Evolutionary conservation across 2,888 invertebrate genomes (phyloP).

Genomic region (Incurvaria masculella): DNA sequence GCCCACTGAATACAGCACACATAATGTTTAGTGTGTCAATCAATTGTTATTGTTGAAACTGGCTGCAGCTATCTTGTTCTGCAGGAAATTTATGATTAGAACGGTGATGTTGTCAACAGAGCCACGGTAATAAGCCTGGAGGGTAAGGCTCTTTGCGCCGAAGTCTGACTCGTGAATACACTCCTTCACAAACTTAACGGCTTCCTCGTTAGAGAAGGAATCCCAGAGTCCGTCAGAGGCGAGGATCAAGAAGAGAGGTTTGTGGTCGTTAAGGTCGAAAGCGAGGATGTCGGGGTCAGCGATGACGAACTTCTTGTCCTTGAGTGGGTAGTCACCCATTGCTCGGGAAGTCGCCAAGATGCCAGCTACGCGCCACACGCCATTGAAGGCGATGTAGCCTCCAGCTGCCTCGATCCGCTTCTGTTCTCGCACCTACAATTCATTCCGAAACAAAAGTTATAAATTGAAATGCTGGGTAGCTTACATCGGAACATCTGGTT

Average conservation of each 20-base stretch:
- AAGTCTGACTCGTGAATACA: constrained; percentile 80
- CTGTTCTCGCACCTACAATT: constrained; percentile 78
- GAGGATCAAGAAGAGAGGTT: constrained; percentile 85
- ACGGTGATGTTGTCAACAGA: constrained; percentile 96
- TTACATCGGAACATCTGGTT: too few relatives aligned
- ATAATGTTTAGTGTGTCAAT: too few relatives aligned
- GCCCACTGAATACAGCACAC: too few relatives aligned
- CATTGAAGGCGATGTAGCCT: constrained; percentile 92
- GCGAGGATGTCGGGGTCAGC: constrained; percentile 94
- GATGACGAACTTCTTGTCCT: constrained; percentile 90
- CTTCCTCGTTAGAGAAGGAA: constrained; percentile 93
- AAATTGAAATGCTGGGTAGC: too few relatives aligned
- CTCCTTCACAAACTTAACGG: constrained; percentile 83
- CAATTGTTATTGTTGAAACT: background rate
- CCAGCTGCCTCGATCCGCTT: constrained; percentile 93
- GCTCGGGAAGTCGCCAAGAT: constrained; percentile 93
- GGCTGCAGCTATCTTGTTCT: constrained; percentile 26
- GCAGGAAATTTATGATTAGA: constrained; percentile 79
- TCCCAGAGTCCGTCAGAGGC: constrained; percentile 98
- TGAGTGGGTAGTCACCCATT: constrained; percentile 92
- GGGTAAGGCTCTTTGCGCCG: constrained; percentile 87
- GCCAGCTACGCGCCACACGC: constrained; percentile 95
- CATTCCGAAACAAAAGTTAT: too few relatives aligned
- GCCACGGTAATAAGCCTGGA: constrained; percentile 88
- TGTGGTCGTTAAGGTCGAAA: constrained; percentile 82